Conservation (phyloP, 2,113 vertebrate genomes). For the Misgurnus anguillicaudatus region DNA sequence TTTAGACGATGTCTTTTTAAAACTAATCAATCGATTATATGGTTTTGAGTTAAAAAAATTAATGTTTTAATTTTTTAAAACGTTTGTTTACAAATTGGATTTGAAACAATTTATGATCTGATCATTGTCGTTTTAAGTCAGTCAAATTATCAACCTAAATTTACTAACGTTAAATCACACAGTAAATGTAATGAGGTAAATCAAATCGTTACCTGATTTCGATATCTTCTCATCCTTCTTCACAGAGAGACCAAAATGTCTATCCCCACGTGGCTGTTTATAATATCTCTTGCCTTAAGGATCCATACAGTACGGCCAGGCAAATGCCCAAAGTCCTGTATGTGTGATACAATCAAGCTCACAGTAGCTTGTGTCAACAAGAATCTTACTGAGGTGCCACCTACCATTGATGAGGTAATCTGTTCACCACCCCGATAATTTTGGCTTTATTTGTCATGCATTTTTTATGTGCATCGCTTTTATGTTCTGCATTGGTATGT, state of each 20-base stretch:
- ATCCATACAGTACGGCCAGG: constrained; percentile 49
- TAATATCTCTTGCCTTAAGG: constrained; percentile 48
- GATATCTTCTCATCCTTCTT: background rate
- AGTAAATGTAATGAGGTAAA: background rate
- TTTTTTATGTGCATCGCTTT: background rate
- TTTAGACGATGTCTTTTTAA: background rate
- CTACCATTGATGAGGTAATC: constrained; percentile 81
- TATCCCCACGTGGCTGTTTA: constrained; percentile 40
- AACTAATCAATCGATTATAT: too few species aligned
- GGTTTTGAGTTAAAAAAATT: too few species aligned
- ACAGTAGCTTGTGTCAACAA: constrained; percentile 80
- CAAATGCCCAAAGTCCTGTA: constrained; percentile 80
- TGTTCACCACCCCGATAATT: background rate
- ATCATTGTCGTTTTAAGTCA: too few species aligned
- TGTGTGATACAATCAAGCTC: constrained; percentile 84
- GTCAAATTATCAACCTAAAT: too few species aligned
- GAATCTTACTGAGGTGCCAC: constrained; percentile 81
- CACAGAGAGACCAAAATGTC: constrained; percentile 24
- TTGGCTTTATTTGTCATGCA: background rate
- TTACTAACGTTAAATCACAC: too few species aligned
- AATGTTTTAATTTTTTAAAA: too few species aligned
- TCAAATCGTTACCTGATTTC: background rate
- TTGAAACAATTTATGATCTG: too few species aligned
- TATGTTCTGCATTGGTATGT: background rate
- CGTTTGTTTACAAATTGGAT: too few species aligned